Conservation (phyloP, 2,888 invertebrate species). For the Leptopilina myrica region DNA sequence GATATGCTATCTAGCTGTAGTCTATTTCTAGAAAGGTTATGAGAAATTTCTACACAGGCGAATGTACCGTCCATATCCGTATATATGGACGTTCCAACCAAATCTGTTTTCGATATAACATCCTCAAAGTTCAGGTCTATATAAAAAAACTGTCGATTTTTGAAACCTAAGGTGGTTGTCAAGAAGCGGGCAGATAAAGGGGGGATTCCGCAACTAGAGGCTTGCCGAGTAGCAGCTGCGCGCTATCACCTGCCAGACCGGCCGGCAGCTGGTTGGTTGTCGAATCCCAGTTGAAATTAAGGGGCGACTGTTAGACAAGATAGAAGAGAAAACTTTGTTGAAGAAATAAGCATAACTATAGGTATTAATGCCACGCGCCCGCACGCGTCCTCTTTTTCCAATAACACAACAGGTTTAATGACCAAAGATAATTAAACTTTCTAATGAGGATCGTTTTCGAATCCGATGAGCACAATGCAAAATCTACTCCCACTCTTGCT, state of each 20-base stretch:
- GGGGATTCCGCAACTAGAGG: conserved; percentile 37
- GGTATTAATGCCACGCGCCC: conserved; percentile 32
- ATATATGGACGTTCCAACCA: no score
- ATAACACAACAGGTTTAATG: conserved; percentile 26
- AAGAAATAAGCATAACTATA: conserved; percentile 12
- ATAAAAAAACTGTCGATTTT: conserved; percentile 1
- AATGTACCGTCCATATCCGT: no score
- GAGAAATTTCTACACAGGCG: no score
- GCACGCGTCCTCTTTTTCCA: conserved; percentile 26
- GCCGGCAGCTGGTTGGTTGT: conserved; percentile 55
- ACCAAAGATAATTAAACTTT: conserved; percentile 16
- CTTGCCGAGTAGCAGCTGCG: conserved; percentile 54
- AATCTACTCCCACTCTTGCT: not conserved
- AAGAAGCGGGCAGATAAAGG: not conserved
- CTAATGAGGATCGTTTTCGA: not conserved
- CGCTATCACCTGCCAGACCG: conserved; percentile 54
- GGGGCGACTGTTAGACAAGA: conserved; percentile 53
- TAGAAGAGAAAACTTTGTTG: conserved; percentile 25
- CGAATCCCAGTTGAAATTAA: conserved; percentile 54
- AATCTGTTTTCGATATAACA: no score
- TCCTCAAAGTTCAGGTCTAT: no score
- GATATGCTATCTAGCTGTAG: no score
- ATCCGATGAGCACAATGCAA: not conserved
- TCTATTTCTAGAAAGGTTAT: no score
- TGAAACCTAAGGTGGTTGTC: not conserved